Evolutionary conservation across 2,888 invertebrate species (phyloP), one percentile per base, ranked within the genome.

Genomic region (Ophion ellenae): DNA sequence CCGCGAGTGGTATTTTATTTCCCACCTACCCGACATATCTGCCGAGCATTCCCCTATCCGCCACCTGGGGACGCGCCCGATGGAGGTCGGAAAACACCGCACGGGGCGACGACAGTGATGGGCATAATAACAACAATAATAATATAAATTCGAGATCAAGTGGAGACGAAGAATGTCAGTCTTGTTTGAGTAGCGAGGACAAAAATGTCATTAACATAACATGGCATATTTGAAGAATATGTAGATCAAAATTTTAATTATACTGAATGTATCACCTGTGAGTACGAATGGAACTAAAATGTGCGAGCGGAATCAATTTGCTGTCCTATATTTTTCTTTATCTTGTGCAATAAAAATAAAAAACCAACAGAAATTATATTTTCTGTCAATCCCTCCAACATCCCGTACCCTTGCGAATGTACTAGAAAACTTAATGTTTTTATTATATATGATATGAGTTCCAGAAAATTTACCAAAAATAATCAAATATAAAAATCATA

Each of bases 101-200:
- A n/a, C n/a, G n/a, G n/a, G n/a, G n/a, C n/a, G 45, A 47, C 47
- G 69, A 69, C 47, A 45, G 20, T 69, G 69, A 45, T 47, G 69
- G 69, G 20, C n/a, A 69, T 69, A 69, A 69, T 69, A 45, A 69
- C 69, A 69, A 10, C 17, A 69, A 69, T 69, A 69, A 45, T 45
- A 67, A 67, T 40, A 47, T 6, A 20, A 45, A 69, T 69, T 40
- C 45, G 69, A 69, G 69, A 69, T 47, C 10, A 10, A 69, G 69
- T 45, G 69, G 69, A 69, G 69, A 47, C 20, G 69, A 45, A 69
- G 69, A 69, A 69, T 69, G 69, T 69, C 47, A 40, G 40, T 69
- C 17, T 69, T 69, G 47, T 45, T 69, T 47, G 69, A 69, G 45
- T 69, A 45, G 45, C 69, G 45, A 69, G 45, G 45, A 69, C 20